Percentiles rank a stretch among this genome's conserved stretches.
phyloP scores from a whole-genome alignment of 2,797 vertebrate genomes.

The Poeciliopsis presidionis region DNA sequence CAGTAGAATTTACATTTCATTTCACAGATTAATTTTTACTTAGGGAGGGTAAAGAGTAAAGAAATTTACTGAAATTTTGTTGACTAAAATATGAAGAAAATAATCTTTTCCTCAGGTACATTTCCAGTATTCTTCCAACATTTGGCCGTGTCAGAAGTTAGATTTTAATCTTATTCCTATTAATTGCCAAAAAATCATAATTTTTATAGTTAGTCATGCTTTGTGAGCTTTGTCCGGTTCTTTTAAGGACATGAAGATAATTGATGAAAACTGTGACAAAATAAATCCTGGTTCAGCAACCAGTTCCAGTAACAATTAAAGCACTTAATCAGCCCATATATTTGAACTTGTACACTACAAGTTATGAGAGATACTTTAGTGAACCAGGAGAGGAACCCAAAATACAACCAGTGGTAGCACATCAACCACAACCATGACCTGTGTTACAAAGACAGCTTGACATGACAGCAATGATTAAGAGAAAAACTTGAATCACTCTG shows the following conservation, averaged over 20 bases:
- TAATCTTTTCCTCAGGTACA: background rate
- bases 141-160: background rate
- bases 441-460: conserved; percentile 1
- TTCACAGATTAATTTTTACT: background rate
- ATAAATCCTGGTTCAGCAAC: background rate
- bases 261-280: background rate
- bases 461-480: conserved; percentile 24
- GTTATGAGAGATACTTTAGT: too few relatives aligned
- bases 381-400: background rate
- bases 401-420: background rate
- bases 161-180: background rate
- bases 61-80: background rate
- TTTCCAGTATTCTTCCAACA: background rate
- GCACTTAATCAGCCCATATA: background rate
- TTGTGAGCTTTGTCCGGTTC: background rate
- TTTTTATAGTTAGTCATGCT: background rate
- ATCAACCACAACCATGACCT: background rate
- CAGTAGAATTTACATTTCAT: too few relatives aligned
- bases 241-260: background rate
- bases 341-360: background rate
- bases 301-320: background rate
- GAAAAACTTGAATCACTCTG: conserved; percentile 17
- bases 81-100: background rate
- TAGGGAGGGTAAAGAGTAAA: too few relatives aligned
- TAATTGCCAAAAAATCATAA: background rate